Conservation (phyloP, 2,113 vertebrate genomes). For the Gambusia affinis region DNA sequence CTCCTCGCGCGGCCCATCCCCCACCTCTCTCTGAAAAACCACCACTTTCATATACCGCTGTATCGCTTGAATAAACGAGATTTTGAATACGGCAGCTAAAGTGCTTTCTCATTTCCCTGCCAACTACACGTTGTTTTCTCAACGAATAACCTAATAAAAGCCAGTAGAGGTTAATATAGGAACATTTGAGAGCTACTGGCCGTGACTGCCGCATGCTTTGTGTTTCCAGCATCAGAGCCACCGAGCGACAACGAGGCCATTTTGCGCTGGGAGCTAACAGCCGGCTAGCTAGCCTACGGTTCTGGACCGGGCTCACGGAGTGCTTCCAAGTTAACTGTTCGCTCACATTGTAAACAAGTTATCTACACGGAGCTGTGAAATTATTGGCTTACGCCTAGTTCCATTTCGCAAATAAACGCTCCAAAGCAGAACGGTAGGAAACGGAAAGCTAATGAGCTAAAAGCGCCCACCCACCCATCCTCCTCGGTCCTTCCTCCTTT, state of each 20-base stretch:
- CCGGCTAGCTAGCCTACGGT: conserved; percentile 50
- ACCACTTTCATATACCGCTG: conserved; percentile 39
- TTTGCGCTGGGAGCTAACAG: conserved; percentile 70
- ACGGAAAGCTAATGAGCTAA: conserved; percentile 50
- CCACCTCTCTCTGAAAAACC: conserved; percentile 46
- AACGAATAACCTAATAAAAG: fast-evolving
- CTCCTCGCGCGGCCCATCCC: conserved; percentile 67
- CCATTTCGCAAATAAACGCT: neutral
- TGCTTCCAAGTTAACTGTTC: neutral
- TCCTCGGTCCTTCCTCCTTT: conserved; percentile 69
- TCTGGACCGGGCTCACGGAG: neutral
- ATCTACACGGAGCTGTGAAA: neutral
- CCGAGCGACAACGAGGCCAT: conserved; percentile 75
- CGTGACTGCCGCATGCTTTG: conserved; percentile 72
- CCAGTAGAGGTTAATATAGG: fast-evolving
- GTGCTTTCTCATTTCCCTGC: fast-evolving
- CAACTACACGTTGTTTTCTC: fast-evolving
- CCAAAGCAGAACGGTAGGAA: conserved; percentile 15
- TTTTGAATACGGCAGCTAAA: neutral
- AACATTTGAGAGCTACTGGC: neutral
- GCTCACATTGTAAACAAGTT: neutral
- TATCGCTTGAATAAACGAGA: conserved; percentile 11
- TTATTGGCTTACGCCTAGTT: neutral
- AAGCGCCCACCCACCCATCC: conserved; percentile 58
- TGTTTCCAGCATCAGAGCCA: conserved; percentile 61